These are phyloP conservation scores for Pionites leucogaster DNA, from an alignment of 2,113 vertebrate genomes.

Conservation along the genomic window DNA sequence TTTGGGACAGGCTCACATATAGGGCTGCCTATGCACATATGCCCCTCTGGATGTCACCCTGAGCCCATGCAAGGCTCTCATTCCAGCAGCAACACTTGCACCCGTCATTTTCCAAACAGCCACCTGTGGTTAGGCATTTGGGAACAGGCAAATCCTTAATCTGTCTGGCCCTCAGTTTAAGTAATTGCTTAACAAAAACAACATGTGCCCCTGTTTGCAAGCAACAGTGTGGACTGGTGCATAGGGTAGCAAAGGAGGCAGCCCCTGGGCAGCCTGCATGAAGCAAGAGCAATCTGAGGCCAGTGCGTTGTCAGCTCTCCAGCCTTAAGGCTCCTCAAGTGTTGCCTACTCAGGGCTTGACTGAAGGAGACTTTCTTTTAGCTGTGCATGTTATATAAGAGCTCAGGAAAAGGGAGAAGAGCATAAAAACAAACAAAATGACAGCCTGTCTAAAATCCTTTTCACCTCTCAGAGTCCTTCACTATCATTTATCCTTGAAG, in stretches of 20 bases:
- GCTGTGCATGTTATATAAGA: neutral
- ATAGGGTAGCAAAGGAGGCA: neutral
- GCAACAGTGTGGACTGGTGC: neutral
- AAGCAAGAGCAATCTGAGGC: neutral
- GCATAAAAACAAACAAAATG: neutral
- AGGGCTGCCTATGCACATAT: neutral
- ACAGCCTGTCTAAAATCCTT: neutral
- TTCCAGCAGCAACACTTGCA: neutral
- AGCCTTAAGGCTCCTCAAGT: neutral
- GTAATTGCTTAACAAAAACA: slow-evolving; percentile 1
- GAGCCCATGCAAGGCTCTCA: neutral
- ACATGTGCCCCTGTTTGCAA: neutral
- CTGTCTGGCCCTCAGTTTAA: slow-evolving; percentile 50
- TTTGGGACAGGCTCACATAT: neutral
- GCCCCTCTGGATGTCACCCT: slow-evolving; percentile 28
- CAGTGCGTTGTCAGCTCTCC: rapidly evolving
- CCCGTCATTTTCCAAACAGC: neutral
- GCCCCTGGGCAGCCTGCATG: neutral
- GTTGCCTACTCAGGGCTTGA: neutral
- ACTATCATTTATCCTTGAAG: neutral
- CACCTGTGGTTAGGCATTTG: neutral
- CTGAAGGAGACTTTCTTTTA: neutral
- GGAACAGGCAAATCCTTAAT: slow-evolving; percentile 47
- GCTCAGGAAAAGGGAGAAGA: neutral
- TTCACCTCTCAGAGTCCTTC: neutral